A percentile compares a stretch with the other conserved stretches of the same genome.
Evolutionary conservation across 2,797 vertebrate genomes (phyloP).

Genomic region (Astyanax mexicanus): DNA sequence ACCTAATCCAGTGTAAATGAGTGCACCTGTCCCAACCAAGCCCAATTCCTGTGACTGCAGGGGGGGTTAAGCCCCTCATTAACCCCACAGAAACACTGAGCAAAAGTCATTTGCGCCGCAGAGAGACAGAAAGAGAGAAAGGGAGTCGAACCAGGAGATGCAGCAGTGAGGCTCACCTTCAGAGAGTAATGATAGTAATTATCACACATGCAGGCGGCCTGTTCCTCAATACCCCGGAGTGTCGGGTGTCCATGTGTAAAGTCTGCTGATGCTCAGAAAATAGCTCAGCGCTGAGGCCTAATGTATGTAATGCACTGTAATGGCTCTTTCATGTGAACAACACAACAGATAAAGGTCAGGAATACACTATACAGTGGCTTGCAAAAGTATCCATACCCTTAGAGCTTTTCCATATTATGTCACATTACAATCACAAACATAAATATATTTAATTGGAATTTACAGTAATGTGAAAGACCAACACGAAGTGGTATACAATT

Average conservation of each 20-base stretch:
- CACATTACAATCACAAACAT: too few species aligned
- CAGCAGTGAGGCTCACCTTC: slow-evolving; percentile 23
- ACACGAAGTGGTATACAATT: too few species aligned
- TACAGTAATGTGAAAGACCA: too few species aligned
- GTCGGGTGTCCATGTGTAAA: not conserved
- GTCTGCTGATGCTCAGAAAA: not conserved
- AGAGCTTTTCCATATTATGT: too few species aligned
- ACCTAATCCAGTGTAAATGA: slow-evolving; percentile 31
- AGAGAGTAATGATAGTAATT: not conserved
- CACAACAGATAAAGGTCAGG: too few species aligned
- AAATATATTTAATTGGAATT: too few species aligned
- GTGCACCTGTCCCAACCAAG: slow-evolving; percentile 13
- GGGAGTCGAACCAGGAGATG: not conserved
- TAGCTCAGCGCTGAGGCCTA: not conserved
- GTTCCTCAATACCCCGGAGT: not conserved
- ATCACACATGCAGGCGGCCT: slow-evolving; percentile 11
- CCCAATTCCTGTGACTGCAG: slow-evolving; percentile 6
- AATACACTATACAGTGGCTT: too few species aligned
- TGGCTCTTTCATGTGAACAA: not conserved
- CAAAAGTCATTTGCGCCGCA: slow-evolving; percentile 13
- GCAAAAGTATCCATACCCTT: too few species aligned
- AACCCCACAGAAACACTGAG: not conserved
- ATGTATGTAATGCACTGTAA: not conserved
- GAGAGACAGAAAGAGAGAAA: not conserved
- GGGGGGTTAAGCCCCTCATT: slow-evolving; percentile 1